phyloP scores from a whole-genome alignment of 2,113 vertebrate species.

The Erythrocercus mccallii region DNA sequence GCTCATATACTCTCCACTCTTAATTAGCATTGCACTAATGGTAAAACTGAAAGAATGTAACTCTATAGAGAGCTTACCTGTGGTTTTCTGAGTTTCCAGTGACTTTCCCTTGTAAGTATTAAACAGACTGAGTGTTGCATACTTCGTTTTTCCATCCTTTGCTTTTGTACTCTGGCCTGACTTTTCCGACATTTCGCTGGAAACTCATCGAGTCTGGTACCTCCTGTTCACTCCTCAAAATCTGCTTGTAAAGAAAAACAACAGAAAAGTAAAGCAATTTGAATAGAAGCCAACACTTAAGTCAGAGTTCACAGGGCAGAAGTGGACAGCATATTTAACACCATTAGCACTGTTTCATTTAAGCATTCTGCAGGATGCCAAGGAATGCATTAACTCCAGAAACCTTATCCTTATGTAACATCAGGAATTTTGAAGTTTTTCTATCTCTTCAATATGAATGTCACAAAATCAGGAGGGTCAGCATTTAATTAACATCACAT shows the following conservation, averaged over 20 bases:
- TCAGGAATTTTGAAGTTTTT: not conserved
- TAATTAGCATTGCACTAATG: not conserved
- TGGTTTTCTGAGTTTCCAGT: slow-evolving; percentile 98
- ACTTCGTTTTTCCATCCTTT: slow-evolving; percentile 99
- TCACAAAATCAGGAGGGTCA: not conserved
- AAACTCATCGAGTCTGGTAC: slow-evolving; percentile 99
- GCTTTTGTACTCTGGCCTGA: slow-evolving; percentile 99
- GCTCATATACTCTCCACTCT: not conserved
- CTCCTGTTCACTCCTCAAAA: slow-evolving; percentile 85
- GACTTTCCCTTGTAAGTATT: slow-evolving; percentile 99
- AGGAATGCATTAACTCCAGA: not conserved
- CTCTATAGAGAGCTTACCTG: slow-evolving; percentile 71
- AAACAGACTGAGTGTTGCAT: slow-evolving; percentile 99
- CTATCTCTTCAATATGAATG: not conserved
- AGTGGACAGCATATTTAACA: not conserved
- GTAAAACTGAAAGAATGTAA: not conserved
- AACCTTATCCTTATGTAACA: not conserved
- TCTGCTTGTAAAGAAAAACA: slow-evolving; percentile 69
- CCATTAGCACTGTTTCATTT: not conserved
- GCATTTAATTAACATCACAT: not conserved
- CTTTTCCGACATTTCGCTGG: slow-evolving; percentile 99
- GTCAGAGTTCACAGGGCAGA: not conserved
- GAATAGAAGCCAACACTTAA: not conserved
- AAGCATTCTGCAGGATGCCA: not conserved
- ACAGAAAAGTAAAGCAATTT: not conserved